Evolutionary conservation across 2,113 vertebrate genomes (phyloP).

Genomic region (Dromas ardeola): DNA sequence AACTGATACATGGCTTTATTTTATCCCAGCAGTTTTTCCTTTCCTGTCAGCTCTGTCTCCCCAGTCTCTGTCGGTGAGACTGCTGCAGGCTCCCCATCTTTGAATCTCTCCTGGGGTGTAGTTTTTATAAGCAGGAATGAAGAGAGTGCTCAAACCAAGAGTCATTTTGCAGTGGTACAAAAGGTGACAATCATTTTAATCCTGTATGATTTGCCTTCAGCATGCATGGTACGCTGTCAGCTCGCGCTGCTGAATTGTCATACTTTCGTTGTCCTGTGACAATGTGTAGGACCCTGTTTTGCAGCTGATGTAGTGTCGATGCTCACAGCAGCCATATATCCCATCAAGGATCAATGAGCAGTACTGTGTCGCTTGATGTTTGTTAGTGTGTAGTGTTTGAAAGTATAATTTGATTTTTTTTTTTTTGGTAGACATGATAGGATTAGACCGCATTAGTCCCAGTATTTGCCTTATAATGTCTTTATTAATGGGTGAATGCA

Average conservation of each 20-base stretch:
- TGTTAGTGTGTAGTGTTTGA: background rate
- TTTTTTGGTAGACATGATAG: background rate
- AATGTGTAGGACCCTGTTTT: accelerated
- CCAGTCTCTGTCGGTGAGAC: background rate
- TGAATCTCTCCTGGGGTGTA: background rate
- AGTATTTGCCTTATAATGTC: background rate
- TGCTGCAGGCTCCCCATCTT: background rate
- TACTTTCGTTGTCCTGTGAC: accelerated
- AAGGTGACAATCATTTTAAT: background rate
- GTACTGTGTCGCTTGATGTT: background rate
- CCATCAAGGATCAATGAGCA: background rate
- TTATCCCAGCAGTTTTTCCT: background rate
- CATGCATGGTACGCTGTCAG: accelerated
- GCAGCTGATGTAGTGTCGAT: background rate
- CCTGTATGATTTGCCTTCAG: background rate
- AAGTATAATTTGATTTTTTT: background rate
- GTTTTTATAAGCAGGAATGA: background rate
- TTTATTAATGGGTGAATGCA: background rate
- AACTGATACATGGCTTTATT: background rate
- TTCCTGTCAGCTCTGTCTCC: background rate
- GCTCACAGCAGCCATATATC: background rate
- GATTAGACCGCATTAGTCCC: background rate
- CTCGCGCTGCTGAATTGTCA: background rate
- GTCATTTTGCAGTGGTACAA: background rate
- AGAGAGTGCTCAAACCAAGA: background rate